Percentiles rank a stretch among this genome's conserved stretches.
Conservation (phyloP, 2,888 invertebrate species). For the Cerastis rubricosa region DNA sequence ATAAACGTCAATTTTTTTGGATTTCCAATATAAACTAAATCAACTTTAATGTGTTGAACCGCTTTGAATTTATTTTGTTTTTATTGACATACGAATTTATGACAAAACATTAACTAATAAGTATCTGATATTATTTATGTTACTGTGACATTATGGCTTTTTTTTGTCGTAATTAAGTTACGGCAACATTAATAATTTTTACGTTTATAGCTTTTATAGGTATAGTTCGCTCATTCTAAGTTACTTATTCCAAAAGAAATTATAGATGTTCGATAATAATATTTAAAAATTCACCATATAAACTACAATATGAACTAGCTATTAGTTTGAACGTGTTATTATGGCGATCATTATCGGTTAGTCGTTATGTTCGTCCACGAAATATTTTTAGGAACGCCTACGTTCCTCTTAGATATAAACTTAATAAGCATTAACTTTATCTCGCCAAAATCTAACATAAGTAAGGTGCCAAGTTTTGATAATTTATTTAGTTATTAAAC, state of each 20-base stretch:
- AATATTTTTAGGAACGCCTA: slow-evolving; percentile 84
- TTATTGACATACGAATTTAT: slow-evolving; percentile 41
- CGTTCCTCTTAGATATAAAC: slow-evolving; percentile 68
- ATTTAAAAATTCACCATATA: slow-evolving; percentile 67
- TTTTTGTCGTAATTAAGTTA: slow-evolving; percentile 50
- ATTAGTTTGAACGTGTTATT: slow-evolving; percentile 78
- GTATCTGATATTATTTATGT: slow-evolving; percentile 29
- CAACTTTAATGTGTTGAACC: neutral
- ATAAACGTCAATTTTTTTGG: neutral
- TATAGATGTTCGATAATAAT: slow-evolving; percentile 53
- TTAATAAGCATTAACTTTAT: slow-evolving; percentile 71
- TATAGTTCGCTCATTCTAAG: slow-evolving; percentile 17
- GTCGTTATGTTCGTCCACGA: slow-evolving; percentile 83
- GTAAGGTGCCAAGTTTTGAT: slow-evolving; percentile 57
- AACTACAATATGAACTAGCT: slow-evolving; percentile 71
- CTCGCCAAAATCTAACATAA: slow-evolving; percentile 63
- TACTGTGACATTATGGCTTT: slow-evolving; percentile 36
- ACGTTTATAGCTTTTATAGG: slow-evolving; percentile 26
- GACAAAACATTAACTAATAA: slow-evolving; percentile 24
- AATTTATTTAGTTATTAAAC: slow-evolving; percentile 53
- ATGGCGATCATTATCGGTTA: slow-evolving; percentile 84
- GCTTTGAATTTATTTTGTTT: slow-evolving; percentile 38
- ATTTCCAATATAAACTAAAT: slow-evolving; percentile 32
- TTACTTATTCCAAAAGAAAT: slow-evolving; percentile 52
- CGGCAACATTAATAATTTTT: slow-evolving; percentile 28